Evolutionary conservation across 2,888 invertebrate genomes (phyloP).

Genomic region (Agrilus biguttatus): DNA sequence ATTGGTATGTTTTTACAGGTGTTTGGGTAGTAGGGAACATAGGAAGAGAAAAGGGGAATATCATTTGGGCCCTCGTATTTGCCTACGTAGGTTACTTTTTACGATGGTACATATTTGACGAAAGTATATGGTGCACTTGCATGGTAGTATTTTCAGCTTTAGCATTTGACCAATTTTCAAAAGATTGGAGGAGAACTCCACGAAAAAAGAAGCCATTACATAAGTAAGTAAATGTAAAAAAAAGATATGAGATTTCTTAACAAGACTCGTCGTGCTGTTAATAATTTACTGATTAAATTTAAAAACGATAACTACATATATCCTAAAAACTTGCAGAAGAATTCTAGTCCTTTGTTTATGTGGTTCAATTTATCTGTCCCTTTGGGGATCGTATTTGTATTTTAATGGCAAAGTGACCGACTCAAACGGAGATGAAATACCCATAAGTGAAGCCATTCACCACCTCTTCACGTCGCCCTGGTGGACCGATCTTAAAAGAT

Average conservation of each 20-base stretch:
- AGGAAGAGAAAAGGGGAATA: slow-evolving; percentile 62
- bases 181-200: slow-evolving; percentile 62
- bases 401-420: slow-evolving; percentile 80
- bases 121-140: slow-evolving; percentile 52
- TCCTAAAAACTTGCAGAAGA: slow-evolving; percentile 33
- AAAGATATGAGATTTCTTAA: too few species aligned
- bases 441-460: slow-evolving; percentile 72
- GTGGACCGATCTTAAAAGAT: slow-evolving; percentile 72
- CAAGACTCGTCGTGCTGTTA: too few species aligned
- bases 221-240: slow-evolving; percentile 1
- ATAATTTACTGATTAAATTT: neutral
- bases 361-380: slow-evolving; percentile 48
- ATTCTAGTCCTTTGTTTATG: slow-evolving; percentile 44
- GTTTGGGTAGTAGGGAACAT: slow-evolving; percentile 86
- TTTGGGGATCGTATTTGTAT: slow-evolving; percentile 70
- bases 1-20: slow-evolving; percentile 38
- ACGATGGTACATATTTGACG: slow-evolving; percentile 60
- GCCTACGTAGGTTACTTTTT: slow-evolving; percentile 53
- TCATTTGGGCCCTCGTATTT: slow-evolving; percentile 53
- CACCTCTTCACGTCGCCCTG: slow-evolving; percentile 83
- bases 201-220: slow-evolving; percentile 28
- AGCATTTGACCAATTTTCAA: slow-evolving; percentile 61
- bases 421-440: slow-evolving; percentile 64
- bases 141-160: slow-evolving; percentile 52
- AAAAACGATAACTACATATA: slow-evolving; percentile 1